Conservation (phyloP, 2,888 invertebrate species). For the Ellobium chinense region DNA sequence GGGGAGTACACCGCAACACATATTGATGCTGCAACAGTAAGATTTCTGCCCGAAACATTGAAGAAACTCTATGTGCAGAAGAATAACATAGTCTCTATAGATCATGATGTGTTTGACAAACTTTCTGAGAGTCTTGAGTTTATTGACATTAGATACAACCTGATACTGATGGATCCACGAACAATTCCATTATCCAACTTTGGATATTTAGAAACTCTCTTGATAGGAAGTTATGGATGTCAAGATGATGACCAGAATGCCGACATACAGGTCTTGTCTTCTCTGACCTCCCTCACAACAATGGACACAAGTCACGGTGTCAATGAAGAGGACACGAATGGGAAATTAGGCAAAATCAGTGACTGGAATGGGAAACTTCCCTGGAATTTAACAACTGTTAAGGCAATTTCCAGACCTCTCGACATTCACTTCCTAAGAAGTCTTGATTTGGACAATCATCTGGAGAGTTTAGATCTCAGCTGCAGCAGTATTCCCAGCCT, state of each 20-base stretch:
- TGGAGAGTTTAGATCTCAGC: not conserved
- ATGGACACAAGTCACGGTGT: too few species aligned
- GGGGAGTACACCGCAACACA: not conserved
- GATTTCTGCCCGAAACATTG: not conserved
- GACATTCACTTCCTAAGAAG: not conserved
- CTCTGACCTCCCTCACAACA: too few species aligned
- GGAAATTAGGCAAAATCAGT: too few species aligned
- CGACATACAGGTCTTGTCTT: too few species aligned
- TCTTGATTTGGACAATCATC: not conserved
- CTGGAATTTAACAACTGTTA: not conserved
- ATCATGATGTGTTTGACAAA: not conserved
- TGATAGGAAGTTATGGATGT: not conserved
- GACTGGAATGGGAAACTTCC: not conserved
- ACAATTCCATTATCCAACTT: not conserved
- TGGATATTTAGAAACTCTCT: not conserved
- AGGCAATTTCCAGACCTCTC: not conserved
- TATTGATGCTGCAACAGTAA: not conserved
- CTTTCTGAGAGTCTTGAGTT: not conserved
- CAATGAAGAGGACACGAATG: too few species aligned
- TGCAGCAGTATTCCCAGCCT: not conserved
- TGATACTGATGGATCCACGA: not conserved
- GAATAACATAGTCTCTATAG: not conserved
- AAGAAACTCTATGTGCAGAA: not conserved
- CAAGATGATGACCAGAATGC: not conserved
- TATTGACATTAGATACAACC: not conserved